A percentile compares a stretch with the other conserved stretches of the same genome.
phyloP scores from a whole-genome alignment of 1,140 invertebrate species.

The Drosophila baimaii region DNA sequence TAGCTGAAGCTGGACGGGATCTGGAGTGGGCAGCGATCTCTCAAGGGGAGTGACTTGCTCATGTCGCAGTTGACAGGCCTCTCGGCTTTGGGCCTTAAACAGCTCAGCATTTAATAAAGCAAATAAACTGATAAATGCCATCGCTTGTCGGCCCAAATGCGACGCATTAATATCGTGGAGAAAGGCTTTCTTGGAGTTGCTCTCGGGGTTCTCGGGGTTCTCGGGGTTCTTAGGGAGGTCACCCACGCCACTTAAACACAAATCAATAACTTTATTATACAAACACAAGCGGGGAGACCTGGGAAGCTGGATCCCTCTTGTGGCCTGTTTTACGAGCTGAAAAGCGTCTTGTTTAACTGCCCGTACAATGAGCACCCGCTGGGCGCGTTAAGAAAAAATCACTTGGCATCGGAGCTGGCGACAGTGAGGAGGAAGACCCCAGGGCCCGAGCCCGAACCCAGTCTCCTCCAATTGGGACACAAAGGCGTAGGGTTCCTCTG shows the following conservation, averaged over 20 bases:
- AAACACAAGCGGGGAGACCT: conserved; percentile 34
- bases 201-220: background rate
- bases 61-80: conserved; percentile 78
- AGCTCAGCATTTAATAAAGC: conserved; percentile 77
- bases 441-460: conserved; percentile 4
- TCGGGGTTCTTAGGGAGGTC: conserved; percentile 14
- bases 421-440: conserved; percentile 44
- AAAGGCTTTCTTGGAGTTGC: conserved; percentile 34
- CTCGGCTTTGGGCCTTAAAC: conserved; percentile 61
- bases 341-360: conserved; percentile 82
- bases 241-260: conserved; percentile 80
- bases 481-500: conserved; percentile 10
- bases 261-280: conserved; percentile 81
- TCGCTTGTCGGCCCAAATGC: conserved; percentile 49
- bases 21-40: conserved; percentile 3
- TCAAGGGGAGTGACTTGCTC: conserved; percentile 58
- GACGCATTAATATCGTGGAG: conserved; percentile 57
- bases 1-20: background rate
- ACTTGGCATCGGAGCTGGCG: conserved; percentile 58
- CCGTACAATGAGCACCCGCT: conserved; percentile 75
- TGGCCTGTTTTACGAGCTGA: conserved; percentile 78
- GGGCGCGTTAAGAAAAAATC: conserved; percentile 77
- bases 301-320: conserved; percentile 25
- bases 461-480: conserved; percentile 17
- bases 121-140: conserved; percentile 65